Evolutionary conservation across 2,113 vertebrate genomes (phyloP).

Genomic region (Anguilla rostrata): DNA sequence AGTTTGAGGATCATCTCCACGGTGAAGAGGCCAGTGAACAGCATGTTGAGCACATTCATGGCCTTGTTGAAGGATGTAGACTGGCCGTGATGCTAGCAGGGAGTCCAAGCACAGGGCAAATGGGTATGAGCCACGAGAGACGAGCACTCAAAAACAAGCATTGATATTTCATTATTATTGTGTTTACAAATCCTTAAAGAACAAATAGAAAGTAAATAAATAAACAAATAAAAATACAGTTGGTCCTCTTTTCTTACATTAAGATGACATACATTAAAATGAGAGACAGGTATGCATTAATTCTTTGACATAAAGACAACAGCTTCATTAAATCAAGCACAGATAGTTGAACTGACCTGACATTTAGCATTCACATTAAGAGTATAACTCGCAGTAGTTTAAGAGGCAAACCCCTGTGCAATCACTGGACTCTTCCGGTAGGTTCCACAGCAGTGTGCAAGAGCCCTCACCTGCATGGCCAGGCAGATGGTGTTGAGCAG

Average conservation of each 20-base stretch:
- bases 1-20: conserved; percentile 98
- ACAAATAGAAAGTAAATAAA: too few relatives aligned
- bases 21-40: conserved; percentile 98
- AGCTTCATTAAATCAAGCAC: too few relatives aligned
- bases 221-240: not conserved
- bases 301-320: too few relatives aligned
- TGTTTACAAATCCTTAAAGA: not conserved
- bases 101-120: conserved; percentile 23
- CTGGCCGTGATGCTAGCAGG: conserved; percentile 92
- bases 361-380: too few relatives aligned
- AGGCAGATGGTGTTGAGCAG: conserved; percentile 98
- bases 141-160: not conserved
- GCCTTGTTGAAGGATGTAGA: conserved; percentile 90
- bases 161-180: not conserved
- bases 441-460: not conserved
- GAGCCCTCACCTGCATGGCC: conserved; percentile 91
- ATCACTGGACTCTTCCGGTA: not conserved
- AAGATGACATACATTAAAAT: not conserved
- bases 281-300: too few relatives aligned
- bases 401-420: not conserved
- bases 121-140: not conserved
- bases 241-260: not conserved
- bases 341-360: too few relatives aligned
- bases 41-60: conserved; percentile 99
- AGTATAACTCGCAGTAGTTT: not conserved